These are phyloP conservation scores for Neodiprion pinetum DNA, from an alignment of 1,140 invertebrate genomes.

Conservation along the genomic window DNA sequence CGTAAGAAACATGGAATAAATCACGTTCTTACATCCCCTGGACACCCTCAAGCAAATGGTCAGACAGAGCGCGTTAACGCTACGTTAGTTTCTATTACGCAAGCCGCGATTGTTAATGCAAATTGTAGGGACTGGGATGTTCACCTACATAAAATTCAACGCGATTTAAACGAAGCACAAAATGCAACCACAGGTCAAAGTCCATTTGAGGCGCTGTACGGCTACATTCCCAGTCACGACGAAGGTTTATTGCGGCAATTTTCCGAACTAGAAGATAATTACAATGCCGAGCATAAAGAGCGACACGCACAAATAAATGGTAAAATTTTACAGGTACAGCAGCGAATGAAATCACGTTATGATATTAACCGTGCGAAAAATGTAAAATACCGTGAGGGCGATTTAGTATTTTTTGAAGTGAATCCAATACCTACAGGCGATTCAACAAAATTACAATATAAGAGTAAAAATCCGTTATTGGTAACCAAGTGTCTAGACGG, in stretches of 20 bases:
- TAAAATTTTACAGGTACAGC: constrained; percentile 22
- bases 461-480: constrained; percentile 34
- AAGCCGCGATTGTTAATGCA: not conserved
- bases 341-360: constrained; percentile 21
- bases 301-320: constrained; percentile 16
- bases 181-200: constrained; percentile 17
- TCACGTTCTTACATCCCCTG: constrained; percentile 16
- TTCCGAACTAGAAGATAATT: not conserved
- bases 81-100: constrained; percentile 17
- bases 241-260: constrained; percentile 19
- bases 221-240: constrained; percentile 13
- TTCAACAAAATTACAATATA: constrained; percentile 33
- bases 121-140: constrained; percentile 18
- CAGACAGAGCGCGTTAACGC: constrained; percentile 21
- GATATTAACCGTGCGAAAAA: constrained; percentile 21
- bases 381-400: constrained; percentile 30
- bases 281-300: not conserved
- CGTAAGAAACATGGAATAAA: constrained; percentile 14
- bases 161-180: constrained; percentile 20
- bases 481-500: constrained; percentile 34
- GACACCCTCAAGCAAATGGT: constrained; percentile 24
- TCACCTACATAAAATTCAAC: constrained; percentile 13
- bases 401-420: constrained; percentile 33
- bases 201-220: constrained; percentile 23
- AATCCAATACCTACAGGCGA: constrained; percentile 27